Evolutionary conservation across 2,113 vertebrate genomes (phyloP).

Genomic region (Meleagris gallopavo): DNA sequence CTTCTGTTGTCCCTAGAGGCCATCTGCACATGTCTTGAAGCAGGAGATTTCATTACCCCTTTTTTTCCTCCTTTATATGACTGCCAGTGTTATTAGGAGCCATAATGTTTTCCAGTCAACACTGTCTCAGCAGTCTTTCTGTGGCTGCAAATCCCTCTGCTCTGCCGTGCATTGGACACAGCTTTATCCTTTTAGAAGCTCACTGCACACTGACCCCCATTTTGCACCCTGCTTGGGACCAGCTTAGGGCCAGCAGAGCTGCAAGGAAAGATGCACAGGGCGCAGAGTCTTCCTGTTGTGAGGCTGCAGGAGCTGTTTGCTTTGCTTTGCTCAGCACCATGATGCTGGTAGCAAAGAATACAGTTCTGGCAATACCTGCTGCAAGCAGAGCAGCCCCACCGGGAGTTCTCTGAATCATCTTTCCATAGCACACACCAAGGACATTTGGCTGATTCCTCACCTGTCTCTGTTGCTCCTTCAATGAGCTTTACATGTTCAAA

Average conservation of each 20-base stretch:
- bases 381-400: background rate
- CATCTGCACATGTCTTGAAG: slow-evolving; percentile 18
- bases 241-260: background rate
- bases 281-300: background rate
- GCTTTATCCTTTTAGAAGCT: background rate
- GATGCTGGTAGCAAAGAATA: background rate
- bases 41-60: slow-evolving; percentile 17
- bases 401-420: background rate
- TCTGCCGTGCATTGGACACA: background rate
- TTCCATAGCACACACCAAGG: background rate
- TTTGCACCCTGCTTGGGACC: background rate
- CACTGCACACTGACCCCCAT: background rate
- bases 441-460: background rate
- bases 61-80: background rate
- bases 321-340: background rate
- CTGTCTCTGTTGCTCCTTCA: background rate
- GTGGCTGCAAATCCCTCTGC: slow-evolving; percentile 4
- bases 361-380: background rate
- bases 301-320: background rate
- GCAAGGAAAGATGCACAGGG: background rate
- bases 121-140: background rate
- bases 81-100: slow-evolving; percentile 34
- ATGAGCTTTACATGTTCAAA: background rate
- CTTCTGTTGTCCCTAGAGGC: slow-evolving; percentile 21
- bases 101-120: slow-evolving; percentile 46